phyloP scores from a whole-genome alignment of 2,888 invertebrate species.

The Platycnemis pennipes region DNA sequence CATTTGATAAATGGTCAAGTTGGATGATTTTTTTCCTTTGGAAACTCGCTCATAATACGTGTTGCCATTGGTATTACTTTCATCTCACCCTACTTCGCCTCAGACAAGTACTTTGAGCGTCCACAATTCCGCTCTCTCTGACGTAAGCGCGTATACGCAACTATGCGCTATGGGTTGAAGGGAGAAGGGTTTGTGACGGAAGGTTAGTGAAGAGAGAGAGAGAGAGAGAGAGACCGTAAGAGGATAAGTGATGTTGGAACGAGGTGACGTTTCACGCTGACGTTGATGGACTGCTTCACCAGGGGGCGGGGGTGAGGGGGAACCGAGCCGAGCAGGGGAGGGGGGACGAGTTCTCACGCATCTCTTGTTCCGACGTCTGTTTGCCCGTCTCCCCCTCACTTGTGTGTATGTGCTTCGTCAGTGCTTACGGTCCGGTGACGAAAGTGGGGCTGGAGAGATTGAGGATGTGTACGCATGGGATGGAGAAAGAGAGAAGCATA shows the following conservation, averaged over 20 bases:
- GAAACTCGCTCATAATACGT: too few species aligned
- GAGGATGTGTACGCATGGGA: background rate
- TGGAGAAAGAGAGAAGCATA: background rate
- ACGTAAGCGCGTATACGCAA: background rate
- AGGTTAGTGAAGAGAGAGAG: background rate
- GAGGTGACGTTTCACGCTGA: constrained; percentile 23
- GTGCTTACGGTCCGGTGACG: background rate
- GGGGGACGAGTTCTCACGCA: background rate
- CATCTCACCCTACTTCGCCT: too few species aligned
- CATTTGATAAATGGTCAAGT: too few species aligned
- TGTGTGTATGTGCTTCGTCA: background rate
- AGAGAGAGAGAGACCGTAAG: background rate
- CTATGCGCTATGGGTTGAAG: too few species aligned
- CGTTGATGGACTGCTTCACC: background rate
- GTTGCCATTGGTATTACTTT: too few species aligned
- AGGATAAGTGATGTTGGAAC: constrained; percentile 36
- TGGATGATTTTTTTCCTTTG: too few species aligned
- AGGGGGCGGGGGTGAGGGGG: background rate
- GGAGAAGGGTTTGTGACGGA: background rate
- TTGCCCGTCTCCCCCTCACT: background rate
- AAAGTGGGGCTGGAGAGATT: background rate
- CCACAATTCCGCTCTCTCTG: too few species aligned
- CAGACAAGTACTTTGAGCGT: too few species aligned
- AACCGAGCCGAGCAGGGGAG: too few species aligned
- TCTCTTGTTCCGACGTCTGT: background rate